A percentile compares a stretch with the other conserved stretches of the same genome.
Evolutionary conservation across 2,888 invertebrate genomes (phyloP).

Genomic region (Helleia helle): DNA sequence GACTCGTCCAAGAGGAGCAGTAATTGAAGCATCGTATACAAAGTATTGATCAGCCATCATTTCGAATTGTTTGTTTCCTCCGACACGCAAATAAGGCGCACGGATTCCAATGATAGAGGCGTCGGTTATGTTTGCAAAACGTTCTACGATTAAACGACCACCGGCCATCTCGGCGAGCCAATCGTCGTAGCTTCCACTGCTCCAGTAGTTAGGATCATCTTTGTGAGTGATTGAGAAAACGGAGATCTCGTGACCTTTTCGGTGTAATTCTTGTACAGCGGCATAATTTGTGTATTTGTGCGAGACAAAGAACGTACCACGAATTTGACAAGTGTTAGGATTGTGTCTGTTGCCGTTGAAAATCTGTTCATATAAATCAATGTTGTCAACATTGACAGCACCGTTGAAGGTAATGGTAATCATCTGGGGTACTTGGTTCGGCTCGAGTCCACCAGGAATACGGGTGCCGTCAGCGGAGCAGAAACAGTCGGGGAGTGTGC

Average conservation of each 20-base stretch:
- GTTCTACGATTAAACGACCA: constrained; percentile 87
- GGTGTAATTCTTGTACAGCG: constrained; percentile 89
- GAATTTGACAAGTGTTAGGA: constrained; percentile 91
- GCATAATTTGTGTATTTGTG: constrained; percentile 96
- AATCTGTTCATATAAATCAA: constrained; percentile 91
- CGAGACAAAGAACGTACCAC: constrained; percentile 92
- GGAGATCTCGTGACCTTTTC: constrained; percentile 92
- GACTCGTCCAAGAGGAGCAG: constrained; percentile 89
- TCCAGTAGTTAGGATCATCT: constrained; percentile 93
- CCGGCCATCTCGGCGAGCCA: constrained; percentile 98
- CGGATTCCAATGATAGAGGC: constrained; percentile 91
- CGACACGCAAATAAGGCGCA: constrained; percentile 91
- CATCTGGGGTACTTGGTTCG: constrained; percentile 93
- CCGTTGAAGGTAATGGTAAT: constrained; percentile 94
- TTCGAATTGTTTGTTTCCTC: constrained; percentile 95
- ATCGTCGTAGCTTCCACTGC: constrained; percentile 88
- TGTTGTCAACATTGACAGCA: constrained; percentile 93
- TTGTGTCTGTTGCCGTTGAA: constrained; percentile 90
- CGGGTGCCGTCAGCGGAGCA: constrained; percentile 94
- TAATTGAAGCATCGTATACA: constrained; percentile 95
- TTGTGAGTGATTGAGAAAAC: constrained; percentile 95
- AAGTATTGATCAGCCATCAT: constrained; percentile 98
- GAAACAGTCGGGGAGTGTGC: constrained; percentile 92
- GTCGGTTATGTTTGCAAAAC: constrained; percentile 93
- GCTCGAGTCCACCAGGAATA: constrained; percentile 88